These are phyloP conservation scores for Belgica antarctica DNA, from an alignment of 2,888 invertebrate genomes.

Conservation along the genomic window DNA sequence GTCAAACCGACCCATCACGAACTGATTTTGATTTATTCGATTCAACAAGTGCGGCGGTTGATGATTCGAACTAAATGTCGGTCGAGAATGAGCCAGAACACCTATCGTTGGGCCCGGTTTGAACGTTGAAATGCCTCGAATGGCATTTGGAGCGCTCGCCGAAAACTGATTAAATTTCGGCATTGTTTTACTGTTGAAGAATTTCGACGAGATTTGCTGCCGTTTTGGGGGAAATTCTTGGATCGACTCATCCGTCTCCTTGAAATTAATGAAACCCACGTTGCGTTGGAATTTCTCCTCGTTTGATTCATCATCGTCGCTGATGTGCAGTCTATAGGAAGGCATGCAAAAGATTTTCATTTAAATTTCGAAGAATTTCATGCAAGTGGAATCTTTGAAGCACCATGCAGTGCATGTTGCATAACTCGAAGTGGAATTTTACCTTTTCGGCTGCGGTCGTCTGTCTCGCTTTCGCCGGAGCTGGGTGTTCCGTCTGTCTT, in stretches of 20 bases:
- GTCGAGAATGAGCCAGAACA: background rate
- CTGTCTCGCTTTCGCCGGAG: conserved; percentile 12
- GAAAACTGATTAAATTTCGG: conserved; percentile 29
- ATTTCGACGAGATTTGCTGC: conserved; percentile 25
- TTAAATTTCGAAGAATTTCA: conserved; percentile 3
- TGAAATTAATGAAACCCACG: conserved; percentile 12
- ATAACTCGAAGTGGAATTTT: conserved; percentile 15
- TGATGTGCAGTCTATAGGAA: conserved; percentile 12
- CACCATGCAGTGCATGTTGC: no score
- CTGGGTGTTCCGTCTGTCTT: background rate
- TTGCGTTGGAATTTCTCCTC: conserved; percentile 12
- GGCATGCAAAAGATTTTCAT: conserved; percentile 24
- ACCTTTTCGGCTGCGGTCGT: conserved; percentile 11
- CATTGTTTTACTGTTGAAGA: conserved; percentile 25
- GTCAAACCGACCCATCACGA: background rate
- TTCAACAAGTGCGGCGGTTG: conserved; percentile 32
- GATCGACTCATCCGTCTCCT: background rate
- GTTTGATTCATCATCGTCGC: conserved; percentile 35
- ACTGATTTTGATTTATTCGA: background rate
- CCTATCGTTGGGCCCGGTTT: background rate
- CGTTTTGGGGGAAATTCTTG: background rate
- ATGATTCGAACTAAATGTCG: background rate
- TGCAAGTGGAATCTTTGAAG: background rate
- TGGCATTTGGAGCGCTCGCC: no score
- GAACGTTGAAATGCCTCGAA: background rate